Conservation (phyloP, 2,797 vertebrate genomes). For the Malurus leucopterus region DNA sequence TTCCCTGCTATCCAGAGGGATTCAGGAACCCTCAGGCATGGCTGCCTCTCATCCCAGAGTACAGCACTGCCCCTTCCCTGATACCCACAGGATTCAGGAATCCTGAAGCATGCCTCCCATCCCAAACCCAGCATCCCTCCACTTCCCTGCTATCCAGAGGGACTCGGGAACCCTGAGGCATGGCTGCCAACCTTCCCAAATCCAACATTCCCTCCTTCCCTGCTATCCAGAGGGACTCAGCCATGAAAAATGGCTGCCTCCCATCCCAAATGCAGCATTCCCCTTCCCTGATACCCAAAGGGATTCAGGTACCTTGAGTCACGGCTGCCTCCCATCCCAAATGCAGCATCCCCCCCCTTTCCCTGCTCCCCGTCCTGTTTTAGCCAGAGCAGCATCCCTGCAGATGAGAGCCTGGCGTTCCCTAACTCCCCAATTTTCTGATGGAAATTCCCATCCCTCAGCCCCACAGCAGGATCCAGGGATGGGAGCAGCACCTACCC, state of each 20-base stretch:
- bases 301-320: not conserved
- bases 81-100: no score
- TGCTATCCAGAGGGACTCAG: not conserved
- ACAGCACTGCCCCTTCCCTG: no score
- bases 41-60: no score
- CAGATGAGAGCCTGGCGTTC: rapidly evolving
- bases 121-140: no score
- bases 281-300: not conserved
- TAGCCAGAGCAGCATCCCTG: not conserved
- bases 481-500: constrained; percentile 53
- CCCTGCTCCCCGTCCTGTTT: not conserved
- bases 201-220: no score
- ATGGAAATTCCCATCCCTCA: not conserved
- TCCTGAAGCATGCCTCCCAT: no score
- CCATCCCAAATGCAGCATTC: not conserved
- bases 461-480: rapidly evolving
- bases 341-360: not conserved
- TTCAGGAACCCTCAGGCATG: no score
- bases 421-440: rapidly evolving
- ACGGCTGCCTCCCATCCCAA: not conserved
- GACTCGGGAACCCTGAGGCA: not conserved
- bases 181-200: not conserved
- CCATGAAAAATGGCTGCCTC: not conserved
- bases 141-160: no score
- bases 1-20: no score